A percentile compares a stretch with the other conserved stretches of the same genome.
These are phyloP conservation scores for Sardinella longiceps DNA, from an alignment of 2,797 vertebrate species.

Conservation along the genomic window DNA sequence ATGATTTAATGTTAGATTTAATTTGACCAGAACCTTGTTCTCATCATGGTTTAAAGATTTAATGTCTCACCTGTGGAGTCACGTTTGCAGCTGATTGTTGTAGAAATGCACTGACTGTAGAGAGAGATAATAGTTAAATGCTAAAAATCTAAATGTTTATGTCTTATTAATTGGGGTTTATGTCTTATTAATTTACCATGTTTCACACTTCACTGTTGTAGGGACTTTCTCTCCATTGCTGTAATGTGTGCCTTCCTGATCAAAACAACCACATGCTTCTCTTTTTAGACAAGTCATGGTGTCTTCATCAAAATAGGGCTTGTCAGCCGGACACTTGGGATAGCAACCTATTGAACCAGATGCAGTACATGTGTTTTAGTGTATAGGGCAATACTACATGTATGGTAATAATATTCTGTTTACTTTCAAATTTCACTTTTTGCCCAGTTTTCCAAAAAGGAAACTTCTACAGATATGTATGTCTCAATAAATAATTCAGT, in stretches of 20 bases:
- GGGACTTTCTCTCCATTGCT: slow-evolving; percentile 72
- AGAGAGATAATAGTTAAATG: slow-evolving; percentile 40
- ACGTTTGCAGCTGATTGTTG: slow-evolving; percentile 58
- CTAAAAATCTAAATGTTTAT: not conserved
- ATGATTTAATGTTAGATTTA: not conserved
- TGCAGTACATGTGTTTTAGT: too few species aligned
- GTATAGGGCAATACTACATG: too few species aligned
- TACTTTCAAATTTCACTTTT: too few species aligned
- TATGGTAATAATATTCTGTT: too few species aligned
- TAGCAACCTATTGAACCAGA: slow-evolving; percentile 82
- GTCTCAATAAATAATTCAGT: too few species aligned
- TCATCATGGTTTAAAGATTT: not conserved
- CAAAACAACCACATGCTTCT: slow-evolving; percentile 80
- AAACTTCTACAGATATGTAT: too few species aligned
- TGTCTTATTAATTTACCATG: too few species aligned
- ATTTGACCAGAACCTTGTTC: not conserved
- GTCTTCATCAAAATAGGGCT: slow-evolving; percentile 86
- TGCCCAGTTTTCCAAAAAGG: too few species aligned
- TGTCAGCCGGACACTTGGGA: slow-evolving; percentile 79
- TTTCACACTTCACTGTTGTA: slow-evolving; percentile 73
- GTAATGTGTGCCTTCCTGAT: slow-evolving; percentile 72
- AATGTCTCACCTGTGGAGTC: slow-evolving; percentile 48
- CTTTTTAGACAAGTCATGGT: slow-evolving; percentile 80
- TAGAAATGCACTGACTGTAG: slow-evolving; percentile 61
- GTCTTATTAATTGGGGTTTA: too few species aligned